Evolutionary conservation across 2,113 vertebrate genomes (phyloP), one percentile per base, ranked within the genome.

Genomic region (Trichechus manatus): DNA sequence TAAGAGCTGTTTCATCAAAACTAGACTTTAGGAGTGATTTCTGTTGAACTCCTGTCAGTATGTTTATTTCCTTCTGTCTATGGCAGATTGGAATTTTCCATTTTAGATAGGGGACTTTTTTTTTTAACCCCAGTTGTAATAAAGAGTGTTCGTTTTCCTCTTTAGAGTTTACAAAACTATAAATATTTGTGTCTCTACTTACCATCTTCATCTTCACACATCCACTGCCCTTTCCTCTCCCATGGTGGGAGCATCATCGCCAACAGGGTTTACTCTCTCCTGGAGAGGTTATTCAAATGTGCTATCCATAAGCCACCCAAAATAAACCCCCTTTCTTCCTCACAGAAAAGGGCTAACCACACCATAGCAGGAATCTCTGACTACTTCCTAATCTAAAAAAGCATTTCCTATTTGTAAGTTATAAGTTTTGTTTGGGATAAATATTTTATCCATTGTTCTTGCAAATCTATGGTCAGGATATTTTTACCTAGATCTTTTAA

Each of bases 101-200:
- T 84, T 98, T 97, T 97, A 91, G 80, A 96, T 97, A 97, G 95
- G 96, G 98, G 96, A 93, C 92, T 97, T 93, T 96, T 97, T 95
- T 96, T 95, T 74, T 64, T 84, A 97, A 97, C 80, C 93, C 97
- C 64, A 31, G 3, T 97, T 97, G 50, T 97, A 94, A 97, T 87
- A 97, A 97, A 98, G 88, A 96, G 98, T 98, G 92, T 97, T 95
- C 74, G 87, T 91, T 93, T 96, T 97, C 81, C 75, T 97, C 95
- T 95, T 95, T 96, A 97, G 96, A 94, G 96, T 97, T 98, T 98
- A 95, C 91, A 97, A 80, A 98, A 87, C 90, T 98, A 97, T 97
- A 98, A 98, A 97, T 98, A 98, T 80, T 70, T 97, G 90, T 96
- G 80, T 97, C 84, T 97, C 81, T 61, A 4, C 1, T 64, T 97